phyloP scores from a whole-genome alignment of 2,888 invertebrate genomes.

The Osmoderma eremita region DNA sequence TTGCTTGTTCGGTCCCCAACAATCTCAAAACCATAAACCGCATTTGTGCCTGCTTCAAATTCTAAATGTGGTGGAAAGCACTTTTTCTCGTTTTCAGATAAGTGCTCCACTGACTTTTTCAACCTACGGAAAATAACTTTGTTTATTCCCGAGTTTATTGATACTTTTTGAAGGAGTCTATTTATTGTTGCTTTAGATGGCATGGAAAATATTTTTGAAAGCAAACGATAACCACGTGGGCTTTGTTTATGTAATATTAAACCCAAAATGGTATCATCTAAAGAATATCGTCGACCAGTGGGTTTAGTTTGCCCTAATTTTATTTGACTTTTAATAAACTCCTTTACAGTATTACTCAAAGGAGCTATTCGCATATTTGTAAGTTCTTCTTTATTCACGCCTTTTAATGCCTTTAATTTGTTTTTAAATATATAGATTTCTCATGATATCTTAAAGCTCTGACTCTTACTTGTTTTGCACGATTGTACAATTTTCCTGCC shows the following conservation, averaged over 20 bases:
- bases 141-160: neutral
- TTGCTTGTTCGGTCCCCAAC: constrained; percentile 2
- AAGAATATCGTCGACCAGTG: neutral
- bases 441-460: neutral
- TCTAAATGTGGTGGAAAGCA: constrained; percentile 16
- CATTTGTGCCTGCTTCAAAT: neutral
- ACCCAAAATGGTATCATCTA: constrained; percentile 4
- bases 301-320: neutral
- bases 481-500: neutral
- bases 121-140: neutral
- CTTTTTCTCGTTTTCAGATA: neutral
- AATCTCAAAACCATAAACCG: constrained; percentile 1
- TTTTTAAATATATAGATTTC: too few species aligned
- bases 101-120: neutral
- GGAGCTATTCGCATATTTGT: neutral
- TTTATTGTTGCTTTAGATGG: neutral
- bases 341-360: neutral
- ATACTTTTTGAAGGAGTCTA: neutral
- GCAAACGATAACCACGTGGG: neutral
- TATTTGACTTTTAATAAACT: constrained; percentile 12
- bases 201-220: constrained; percentile 1
- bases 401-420: neutral
- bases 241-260: constrained; percentile 7
- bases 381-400: neutral
- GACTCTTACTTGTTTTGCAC: neutral